Evolutionary conservation across 2,113 vertebrate genomes (phyloP).

Genomic region (Actenoides lindsayi): DNA sequence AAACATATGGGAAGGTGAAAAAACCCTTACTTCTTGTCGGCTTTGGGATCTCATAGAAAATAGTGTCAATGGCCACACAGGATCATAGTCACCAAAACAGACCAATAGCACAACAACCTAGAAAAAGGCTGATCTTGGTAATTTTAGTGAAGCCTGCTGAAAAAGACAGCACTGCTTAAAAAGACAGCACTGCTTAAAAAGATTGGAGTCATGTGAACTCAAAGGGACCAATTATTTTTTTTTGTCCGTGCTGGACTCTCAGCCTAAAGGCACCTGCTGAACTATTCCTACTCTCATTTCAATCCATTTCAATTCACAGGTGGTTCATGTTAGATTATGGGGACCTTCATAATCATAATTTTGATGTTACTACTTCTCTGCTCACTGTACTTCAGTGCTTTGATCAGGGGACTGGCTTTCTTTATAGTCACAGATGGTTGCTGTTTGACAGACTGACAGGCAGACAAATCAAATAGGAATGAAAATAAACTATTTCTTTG

Average conservation of each 20-base stretch:
- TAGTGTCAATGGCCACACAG: rapidly evolving
- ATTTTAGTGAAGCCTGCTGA: neutral
- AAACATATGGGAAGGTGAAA: neutral
- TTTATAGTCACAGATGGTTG: conserved; percentile 25
- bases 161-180: neutral
- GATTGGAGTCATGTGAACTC: neutral
- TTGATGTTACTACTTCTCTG: neutral
- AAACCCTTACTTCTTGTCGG: neutral
- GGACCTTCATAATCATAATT: neutral
- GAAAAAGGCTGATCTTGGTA: neutral
- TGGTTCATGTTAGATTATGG: neutral
- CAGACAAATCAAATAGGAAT: conserved; percentile 1
- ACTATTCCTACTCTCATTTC: neutral
- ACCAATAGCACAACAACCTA: neutral
- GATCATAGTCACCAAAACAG: neutral
- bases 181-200: neutral
- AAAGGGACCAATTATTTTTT: neutral
- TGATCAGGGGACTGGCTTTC: conserved; percentile 1
- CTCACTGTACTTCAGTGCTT: neutral
- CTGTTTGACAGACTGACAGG: conserved; percentile 35
- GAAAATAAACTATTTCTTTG: conserved; percentile 46
- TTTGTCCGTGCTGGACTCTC: neutral
- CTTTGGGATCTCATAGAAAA: neutral
- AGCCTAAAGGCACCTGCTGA: neutral
- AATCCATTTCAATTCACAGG: conserved; percentile 16